Percentiles rank a stretch among this genome's conserved stretches.
Evolutionary conservation across 2,888 invertebrate species (phyloP).

Genomic region (Falcaria lacertinaria): DNA sequence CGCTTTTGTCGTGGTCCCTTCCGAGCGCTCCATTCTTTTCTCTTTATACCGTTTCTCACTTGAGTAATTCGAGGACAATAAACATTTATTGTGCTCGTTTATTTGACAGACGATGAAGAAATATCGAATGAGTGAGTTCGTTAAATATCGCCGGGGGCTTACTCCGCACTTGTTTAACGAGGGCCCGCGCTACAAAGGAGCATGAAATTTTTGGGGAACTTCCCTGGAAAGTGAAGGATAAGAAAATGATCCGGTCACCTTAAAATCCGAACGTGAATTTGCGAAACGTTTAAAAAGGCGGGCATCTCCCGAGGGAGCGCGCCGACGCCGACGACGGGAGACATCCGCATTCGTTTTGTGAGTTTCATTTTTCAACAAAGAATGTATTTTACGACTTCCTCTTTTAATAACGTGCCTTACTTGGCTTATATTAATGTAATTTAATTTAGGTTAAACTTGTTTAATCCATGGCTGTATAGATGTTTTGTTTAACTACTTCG

Average conservation of each 20-base stretch:
- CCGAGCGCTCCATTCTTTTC: slow-evolving; percentile 71
- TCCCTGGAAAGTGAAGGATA: slow-evolving; percentile 35
- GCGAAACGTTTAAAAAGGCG: slow-evolving; percentile 50
- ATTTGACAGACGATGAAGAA: slow-evolving; percentile 75
- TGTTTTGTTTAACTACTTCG: background rate
- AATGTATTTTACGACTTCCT: slow-evolving; percentile 61
- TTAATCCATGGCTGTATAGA: background rate
- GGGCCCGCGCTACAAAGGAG: slow-evolving; percentile 37
- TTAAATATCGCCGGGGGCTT: slow-evolving; percentile 48
- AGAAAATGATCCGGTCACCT: slow-evolving; percentile 49
- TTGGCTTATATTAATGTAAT: slow-evolving; percentile 30
- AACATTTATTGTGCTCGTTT: slow-evolving; percentile 76
- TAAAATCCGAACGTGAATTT: slow-evolving; percentile 48
- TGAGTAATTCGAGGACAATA: slow-evolving; percentile 78
- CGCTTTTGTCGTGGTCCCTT: slow-evolving; percentile 75
- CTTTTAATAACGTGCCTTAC: slow-evolving; percentile 52
- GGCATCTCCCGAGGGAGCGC: slow-evolving; percentile 37
- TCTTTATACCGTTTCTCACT: slow-evolving; percentile 76
- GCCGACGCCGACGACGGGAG: slow-evolving; percentile 25
- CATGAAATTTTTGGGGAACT: slow-evolving; percentile 26
- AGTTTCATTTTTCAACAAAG: slow-evolving; percentile 52
- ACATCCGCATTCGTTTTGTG: slow-evolving; percentile 59
- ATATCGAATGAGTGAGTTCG: slow-evolving; percentile 66
- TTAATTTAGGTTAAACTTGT: background rate
- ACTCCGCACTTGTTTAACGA: slow-evolving; percentile 49